These are phyloP conservation scores for Mizuhopecten yessoensis DNA, from an alignment of 1,140 invertebrate genomes.

Conservation along the genomic window DNA sequence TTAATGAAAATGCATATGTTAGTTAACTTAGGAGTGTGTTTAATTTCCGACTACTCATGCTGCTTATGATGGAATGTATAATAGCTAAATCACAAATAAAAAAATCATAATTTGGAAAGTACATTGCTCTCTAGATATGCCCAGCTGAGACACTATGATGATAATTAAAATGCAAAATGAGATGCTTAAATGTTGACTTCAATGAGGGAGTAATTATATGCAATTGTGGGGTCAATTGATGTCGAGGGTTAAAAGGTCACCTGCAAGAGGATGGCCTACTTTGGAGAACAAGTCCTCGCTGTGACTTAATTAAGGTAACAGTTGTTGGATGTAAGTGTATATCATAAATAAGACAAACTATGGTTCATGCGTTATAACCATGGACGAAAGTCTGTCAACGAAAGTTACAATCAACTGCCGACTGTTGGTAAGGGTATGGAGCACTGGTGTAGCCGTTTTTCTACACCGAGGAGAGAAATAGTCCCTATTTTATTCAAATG, in stretches of 20 bases:
- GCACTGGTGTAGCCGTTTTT: too few species aligned
- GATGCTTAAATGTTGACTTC: constrained; percentile 17
- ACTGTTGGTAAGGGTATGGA: too few species aligned
- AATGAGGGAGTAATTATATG: neutral
- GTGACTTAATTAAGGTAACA: neutral
- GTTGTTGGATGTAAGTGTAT: neutral
- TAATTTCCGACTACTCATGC: neutral
- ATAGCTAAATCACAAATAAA: neutral
- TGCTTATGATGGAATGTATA: neutral
- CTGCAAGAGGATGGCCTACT: neutral
- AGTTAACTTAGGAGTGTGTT: too few species aligned
- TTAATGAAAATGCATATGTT: too few species aligned
- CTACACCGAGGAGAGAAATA: too few species aligned
- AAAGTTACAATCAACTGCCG: too few species aligned
- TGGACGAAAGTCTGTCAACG: neutral
- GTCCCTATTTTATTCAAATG: too few species aligned
- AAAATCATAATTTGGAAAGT: constrained; percentile 9
- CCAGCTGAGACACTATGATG: neutral
- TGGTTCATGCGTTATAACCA: neutral
- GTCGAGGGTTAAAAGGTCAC: neutral
- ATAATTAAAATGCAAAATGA: constrained; percentile 23
- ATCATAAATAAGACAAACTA: neutral
- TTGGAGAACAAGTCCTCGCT: neutral
- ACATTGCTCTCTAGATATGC: neutral
- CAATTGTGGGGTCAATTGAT: neutral